Conservation (phyloP, 2,797 vertebrate genomes). For the Melanotaenia boesemani region DNA sequence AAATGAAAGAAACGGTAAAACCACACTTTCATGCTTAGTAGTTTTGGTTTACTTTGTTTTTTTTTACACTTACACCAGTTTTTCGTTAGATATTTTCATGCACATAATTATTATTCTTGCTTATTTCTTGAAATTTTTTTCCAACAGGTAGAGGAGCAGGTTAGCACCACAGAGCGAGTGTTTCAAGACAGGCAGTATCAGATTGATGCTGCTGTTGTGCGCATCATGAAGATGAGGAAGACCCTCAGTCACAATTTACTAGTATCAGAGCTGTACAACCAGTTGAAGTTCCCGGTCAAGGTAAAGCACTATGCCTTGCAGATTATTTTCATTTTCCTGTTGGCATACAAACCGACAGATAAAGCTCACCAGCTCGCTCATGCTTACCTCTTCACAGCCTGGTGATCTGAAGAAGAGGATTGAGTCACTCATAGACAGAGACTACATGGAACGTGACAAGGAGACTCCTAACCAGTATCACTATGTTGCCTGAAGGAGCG, state of each 20-base stretch:
- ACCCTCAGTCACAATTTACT: conserved; percentile 93
- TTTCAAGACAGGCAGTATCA: conserved; percentile 96
- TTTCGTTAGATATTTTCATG: neutral
- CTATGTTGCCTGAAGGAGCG: conserved; percentile 90
- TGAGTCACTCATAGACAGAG: conserved; percentile 96
- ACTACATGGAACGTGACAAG: conserved; percentile 97
- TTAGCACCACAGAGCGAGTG: conserved; percentile 93
- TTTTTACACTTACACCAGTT: neutral
- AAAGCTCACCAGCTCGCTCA: conserved; percentile 21
- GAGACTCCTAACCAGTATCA: conserved; percentile 96
- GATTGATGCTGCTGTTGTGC: conserved; percentile 93
- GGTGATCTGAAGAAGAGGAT: conserved; percentile 96
- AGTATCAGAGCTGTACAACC: conserved; percentile 95
- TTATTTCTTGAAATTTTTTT: neutral
- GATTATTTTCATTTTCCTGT: neutral
- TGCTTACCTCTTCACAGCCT: conserved; percentile 80
- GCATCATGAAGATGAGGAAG: conserved; percentile 98
- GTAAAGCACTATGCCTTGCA: conserved; percentile 59
- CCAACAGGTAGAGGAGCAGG: conserved; percentile 91
- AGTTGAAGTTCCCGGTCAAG: conserved; percentile 96
- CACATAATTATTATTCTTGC: neutral
- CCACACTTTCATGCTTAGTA: neutral
- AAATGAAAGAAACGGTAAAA: conserved; percentile 99
- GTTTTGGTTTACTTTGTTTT: neutral
- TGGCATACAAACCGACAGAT: neutral